Conservation (phyloP, 2,888 invertebrate species). For the Xestia rhomboidea region DNA sequence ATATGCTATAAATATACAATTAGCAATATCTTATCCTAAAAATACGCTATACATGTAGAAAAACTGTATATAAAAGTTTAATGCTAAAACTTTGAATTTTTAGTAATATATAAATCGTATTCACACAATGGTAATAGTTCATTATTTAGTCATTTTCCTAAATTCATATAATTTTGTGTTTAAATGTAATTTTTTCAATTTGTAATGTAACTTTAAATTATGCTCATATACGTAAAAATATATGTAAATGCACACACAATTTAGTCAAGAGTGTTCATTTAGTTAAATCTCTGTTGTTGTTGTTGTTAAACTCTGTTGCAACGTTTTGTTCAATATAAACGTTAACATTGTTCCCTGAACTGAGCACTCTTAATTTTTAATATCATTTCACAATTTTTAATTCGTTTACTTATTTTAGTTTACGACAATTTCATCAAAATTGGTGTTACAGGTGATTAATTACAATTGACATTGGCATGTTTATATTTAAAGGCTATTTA, state of each 20-base stretch:
- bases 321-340: slow-evolving; percentile 60
- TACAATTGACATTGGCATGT: slow-evolving; percentile 50
- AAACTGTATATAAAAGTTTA: slow-evolving; percentile 81
- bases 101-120: slow-evolving; percentile 70
- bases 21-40: slow-evolving; percentile 81
- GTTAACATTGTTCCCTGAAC: slow-evolving; percentile 79
- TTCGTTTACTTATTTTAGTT: slow-evolving; percentile 36
- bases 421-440: slow-evolving; percentile 7
- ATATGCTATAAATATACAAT: slow-evolving; percentile 82
- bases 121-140: slow-evolving; percentile 67
- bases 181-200: slow-evolving; percentile 56
- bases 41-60: slow-evolving; percentile 82
- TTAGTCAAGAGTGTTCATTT: slow-evolving; percentile 65
- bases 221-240: slow-evolving; percentile 64
- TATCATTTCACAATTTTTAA: slow-evolving; percentile 74
- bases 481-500: slow-evolving; percentile 41
- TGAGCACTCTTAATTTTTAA: slow-evolving; percentile 76
- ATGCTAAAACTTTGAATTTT: slow-evolving; percentile 72
- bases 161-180: slow-evolving; percentile 62
- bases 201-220: slow-evolving; percentile 67
- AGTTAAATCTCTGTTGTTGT: slow-evolving; percentile 69
- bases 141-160: slow-evolving; percentile 55
- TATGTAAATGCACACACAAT: slow-evolving; percentile 65
- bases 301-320: slow-evolving; percentile 59
- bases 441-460: slow-evolving; percentile 40